These are phyloP conservation scores for Corythornis madagascariensis DNA, from an alignment of 2,113 vertebrate species.

Conservation along the genomic window DNA sequence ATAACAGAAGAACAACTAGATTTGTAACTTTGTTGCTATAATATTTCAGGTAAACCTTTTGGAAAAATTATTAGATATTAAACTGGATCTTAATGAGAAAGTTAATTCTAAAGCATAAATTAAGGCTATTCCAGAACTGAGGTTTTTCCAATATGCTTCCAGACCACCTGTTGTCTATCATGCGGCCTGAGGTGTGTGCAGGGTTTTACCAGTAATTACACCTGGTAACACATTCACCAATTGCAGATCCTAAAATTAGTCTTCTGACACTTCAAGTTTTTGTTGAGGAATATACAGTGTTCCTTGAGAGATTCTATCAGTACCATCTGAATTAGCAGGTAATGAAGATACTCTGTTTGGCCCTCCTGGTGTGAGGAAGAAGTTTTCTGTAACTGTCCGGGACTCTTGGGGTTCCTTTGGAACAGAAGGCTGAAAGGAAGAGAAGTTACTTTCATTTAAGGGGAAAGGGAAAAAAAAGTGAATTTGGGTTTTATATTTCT, in stretches of 20 bases:
- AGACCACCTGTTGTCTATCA: neutral
- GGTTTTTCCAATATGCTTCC: slow-evolving; percentile 25
- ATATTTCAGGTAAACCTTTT: slow-evolving; percentile 17
- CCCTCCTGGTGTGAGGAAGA: slow-evolving; percentile 87
- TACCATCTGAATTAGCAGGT: slow-evolving; percentile 60
- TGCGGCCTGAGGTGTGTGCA: neutral
- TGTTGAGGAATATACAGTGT: slow-evolving; percentile 84
- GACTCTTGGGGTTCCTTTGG: slow-evolving; percentile 82
- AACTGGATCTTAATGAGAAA: too few species aligned
- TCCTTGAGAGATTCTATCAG: slow-evolving; percentile 57
- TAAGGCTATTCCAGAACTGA: slow-evolving; percentile 55
- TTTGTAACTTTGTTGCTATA: neutral
- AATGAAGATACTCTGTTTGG: slow-evolving; percentile 57
- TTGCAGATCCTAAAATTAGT: slow-evolving; percentile 57
- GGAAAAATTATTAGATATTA: slow-evolving; percentile 14
- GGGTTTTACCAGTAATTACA: neutral
- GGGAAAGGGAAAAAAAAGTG: neutral
- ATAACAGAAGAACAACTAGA: neutral
- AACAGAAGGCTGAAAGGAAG: slow-evolving; percentile 71
- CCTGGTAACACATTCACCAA: neutral
- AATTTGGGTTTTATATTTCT: neutral
- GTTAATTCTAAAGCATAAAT: neutral
- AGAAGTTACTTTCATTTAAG: neutral
- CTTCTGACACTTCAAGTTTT: slow-evolving; percentile 87
- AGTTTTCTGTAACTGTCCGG: slow-evolving; percentile 78